Percentiles rank a stretch among this genome's conserved stretches.
These are phyloP conservation scores for Pristiophorus japonicus DNA, from an alignment of 2,113 vertebrate species.

Conservation along the genomic window DNA sequence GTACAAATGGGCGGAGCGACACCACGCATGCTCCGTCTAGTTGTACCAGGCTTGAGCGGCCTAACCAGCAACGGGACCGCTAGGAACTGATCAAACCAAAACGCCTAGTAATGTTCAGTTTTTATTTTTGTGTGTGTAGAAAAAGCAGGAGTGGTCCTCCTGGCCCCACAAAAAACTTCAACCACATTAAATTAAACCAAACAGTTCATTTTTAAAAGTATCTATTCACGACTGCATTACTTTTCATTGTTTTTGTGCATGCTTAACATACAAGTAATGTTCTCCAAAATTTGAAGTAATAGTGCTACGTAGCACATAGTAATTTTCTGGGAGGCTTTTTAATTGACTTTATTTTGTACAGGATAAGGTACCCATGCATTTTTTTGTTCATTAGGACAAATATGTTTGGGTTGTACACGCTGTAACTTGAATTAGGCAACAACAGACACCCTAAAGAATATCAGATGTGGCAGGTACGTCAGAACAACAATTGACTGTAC, in stretches of 20 bases:
- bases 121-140: not conserved
- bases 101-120: not conserved
- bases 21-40: not conserved
- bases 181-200: not conserved
- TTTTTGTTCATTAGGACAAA: not conserved
- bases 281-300: not conserved
- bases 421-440: not conserved
- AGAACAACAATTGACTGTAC: not conserved
- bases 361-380: not conserved
- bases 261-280: not conserved
- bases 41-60: not conserved
- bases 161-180: too few species aligned
- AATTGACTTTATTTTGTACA: not conserved
- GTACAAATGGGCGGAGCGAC: not conserved
- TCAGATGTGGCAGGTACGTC: not conserved
- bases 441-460: not conserved
- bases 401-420: slow-evolving; percentile 22
- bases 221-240: not conserved
- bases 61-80: not conserved
- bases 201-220: not conserved
- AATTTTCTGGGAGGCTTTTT: not conserved
- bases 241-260: not conserved
- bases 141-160: too few species aligned
- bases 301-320: not conserved
- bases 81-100: not conserved